Evolutionary conservation across 2,888 invertebrate genomes (phyloP).

Genomic region (Platycheirus rosarum): DNA sequence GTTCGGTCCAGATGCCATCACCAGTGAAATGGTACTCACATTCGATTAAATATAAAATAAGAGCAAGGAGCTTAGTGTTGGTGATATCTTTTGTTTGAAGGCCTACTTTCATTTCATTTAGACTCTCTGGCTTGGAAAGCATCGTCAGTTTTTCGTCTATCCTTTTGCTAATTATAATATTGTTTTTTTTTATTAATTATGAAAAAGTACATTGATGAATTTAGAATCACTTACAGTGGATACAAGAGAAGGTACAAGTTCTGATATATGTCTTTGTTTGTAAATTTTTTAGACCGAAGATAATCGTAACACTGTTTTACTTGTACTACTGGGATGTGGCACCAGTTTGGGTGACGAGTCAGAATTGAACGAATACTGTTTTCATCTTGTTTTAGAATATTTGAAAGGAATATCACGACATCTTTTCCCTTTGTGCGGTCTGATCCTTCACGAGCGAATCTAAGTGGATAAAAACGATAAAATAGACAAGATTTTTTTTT

Average conservation of each 20-base stretch:
- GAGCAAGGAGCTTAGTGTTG: conserved; percentile 85
- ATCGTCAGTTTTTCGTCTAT: conserved; percentile 79
- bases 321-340: conserved; percentile 85
- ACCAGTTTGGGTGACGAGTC: conserved; percentile 86
- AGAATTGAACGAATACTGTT: conserved; percentile 81
- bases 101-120: conserved; percentile 77
- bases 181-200: conserved; percentile 8
- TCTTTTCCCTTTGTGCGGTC: conserved; percentile 84
- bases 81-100: conserved; percentile 79
- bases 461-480: too few relatives aligned
- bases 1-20: conserved; percentile 87
- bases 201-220: not conserved
- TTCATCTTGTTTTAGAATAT: conserved; percentile 79
- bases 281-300: conserved; percentile 84
- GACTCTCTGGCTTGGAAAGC: conserved; percentile 76
- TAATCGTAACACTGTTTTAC: conserved; percentile 85
- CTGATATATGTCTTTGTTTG: conserved; percentile 84
- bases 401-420: conserved; percentile 81
- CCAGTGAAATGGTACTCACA: conserved; percentile 89
- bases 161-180: conserved; percentile 77
- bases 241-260: conserved; percentile 88
- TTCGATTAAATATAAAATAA: conserved; percentile 89
- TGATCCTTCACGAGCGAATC: conserved; percentile 85
- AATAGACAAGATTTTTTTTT: too few relatives aligned
- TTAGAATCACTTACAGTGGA: conserved; percentile 84